Base-by-base conservation (phyloP, 1,140 invertebrate genomes). In the Drosophila malerkotliana region DNA sequence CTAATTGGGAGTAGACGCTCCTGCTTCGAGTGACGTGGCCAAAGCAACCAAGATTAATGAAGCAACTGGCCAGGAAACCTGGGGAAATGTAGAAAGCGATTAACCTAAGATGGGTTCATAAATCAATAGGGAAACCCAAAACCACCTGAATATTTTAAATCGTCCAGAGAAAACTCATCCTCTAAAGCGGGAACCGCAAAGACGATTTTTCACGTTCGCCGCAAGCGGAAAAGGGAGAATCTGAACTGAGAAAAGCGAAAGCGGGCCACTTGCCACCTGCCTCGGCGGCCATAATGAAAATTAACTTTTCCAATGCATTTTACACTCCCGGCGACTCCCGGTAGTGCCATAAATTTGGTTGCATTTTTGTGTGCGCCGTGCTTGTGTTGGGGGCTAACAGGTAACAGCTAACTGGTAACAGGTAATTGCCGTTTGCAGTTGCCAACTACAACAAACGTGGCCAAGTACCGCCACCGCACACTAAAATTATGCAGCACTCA, bases 371-470 rank as follows among this genome's bases (percentile, higher is more conserved):
- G 58, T 77, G 37, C 26, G 52, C 41, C 6, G 4, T 64, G 41
- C 60, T 84, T 67, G 69, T 51, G 58, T 69, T 72, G 80, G 66
- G 76, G 45, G 77, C 71, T 68, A 75, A 74, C 71, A 66, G 62
- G 77, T 85, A 37, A 10, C 34, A n/a, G 56, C 82, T 28, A 75
- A 74, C 59, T 66, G 62, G 77, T 85, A 37, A 10, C 34, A 37
- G 62, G 77, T 85, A 88, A 87, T 87, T 87, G 82, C 83, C 72
- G 82, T 76, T 87, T 87, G 82, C 83, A 75, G 82, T 76, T 57
- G 74, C 66, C 77, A 81, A 80, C 72, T 74, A 60, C 57, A 67
- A 57, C 73, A 39, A 24, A 63, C 32, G 45, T 51, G 58, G 51
- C 60, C 56, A 51, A 71, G 15, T 44, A 60, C 56, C 34, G 58